Base-by-base conservation (phyloP, 2,797 vertebrate species). In the Falco rusticolus region DNA sequence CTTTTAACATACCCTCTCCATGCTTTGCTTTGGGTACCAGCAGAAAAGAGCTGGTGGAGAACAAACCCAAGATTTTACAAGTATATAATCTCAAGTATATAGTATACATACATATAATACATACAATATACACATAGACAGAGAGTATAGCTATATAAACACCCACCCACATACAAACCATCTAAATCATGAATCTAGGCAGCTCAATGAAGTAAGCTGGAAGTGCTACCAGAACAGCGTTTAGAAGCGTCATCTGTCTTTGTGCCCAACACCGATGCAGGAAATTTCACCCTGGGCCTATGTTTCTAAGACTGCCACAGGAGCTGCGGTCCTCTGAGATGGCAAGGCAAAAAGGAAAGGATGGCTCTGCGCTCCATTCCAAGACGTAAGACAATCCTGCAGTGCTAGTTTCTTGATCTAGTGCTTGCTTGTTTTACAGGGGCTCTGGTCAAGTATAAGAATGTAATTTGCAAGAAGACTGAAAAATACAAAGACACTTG, bases 401-500 rank as follows among this genome's bases (percentile, higher is more conserved):
- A 11, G 37, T 79, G 72, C 50, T 78, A 10, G 1, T 13, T 84
- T 84, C 76, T 45, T 86, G 29, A 60, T 41, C 59, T 70, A 90
- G 22, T 11, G 10, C 25, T 59, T 33, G 14, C 19, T 53, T 14
- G 51, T 84, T 92, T 93, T 86, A 81, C 21, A 71, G 26, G 19
- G 10, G 18, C 1, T 20, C 31, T 84, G 43, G 18, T 37, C 0
- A 1, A 66, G 25, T 43, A 53, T 31, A 16, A 78, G 43, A 89
- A 81, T 3, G 31, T 13, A 57, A 69, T 82, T 77, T 90, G 29
- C 63, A 93, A 63, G 16, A 83, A 92, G 60, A 92, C 0, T 68
- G 56, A 76, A 94, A 92, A 87, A 89, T 41, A 70, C n/a, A 80
- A 92, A 59, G 85, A 70, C n/a, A 41, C 13, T 70, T 75, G 90